phyloP scores from a whole-genome alignment of 64 coral and sea anemone species.

The Montipora sp. region DNA sequence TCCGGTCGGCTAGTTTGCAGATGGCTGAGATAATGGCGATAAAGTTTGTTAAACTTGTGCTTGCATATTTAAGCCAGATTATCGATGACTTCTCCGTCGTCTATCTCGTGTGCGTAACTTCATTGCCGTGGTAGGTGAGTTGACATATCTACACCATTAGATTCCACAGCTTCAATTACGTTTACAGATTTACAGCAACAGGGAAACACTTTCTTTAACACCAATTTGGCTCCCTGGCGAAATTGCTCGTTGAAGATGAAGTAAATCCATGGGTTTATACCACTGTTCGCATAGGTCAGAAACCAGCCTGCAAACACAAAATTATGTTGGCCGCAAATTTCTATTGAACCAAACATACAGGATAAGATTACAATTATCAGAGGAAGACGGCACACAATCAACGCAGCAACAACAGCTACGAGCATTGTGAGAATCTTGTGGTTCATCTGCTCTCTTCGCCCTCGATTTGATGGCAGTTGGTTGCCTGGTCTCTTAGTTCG shows the following conservation, averaged over 20 bases:
- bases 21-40: too few relatives aligned
- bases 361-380: not conserved
- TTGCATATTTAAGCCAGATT: too few relatives aligned
- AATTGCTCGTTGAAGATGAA: constrained; percentile 32
- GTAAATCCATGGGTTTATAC: constrained; percentile 51
- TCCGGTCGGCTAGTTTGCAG: too few relatives aligned
- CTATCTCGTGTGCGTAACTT: not conserved
- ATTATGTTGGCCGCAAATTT: not conserved
- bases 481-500: too few relatives aligned
- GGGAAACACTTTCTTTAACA: not conserved
- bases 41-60: too few relatives aligned
- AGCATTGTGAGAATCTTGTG: too few relatives aligned
- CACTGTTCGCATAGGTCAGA: constrained; percentile 15
- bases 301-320: not conserved
- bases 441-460: too few relatives aligned
- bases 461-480: too few relatives aligned
- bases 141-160: not conserved
- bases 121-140: not conserved
- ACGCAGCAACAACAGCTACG: too few relatives aligned
- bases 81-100: too few relatives aligned
- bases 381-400: too few relatives aligned
- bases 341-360: not conserved
- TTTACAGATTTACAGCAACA: constrained; percentile 24
- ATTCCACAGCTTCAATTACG: not conserved
- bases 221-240: not conserved